phyloP scores from a whole-genome alignment of 2,888 invertebrate genomes.

The Aphidoletes aphidimyza region DNA sequence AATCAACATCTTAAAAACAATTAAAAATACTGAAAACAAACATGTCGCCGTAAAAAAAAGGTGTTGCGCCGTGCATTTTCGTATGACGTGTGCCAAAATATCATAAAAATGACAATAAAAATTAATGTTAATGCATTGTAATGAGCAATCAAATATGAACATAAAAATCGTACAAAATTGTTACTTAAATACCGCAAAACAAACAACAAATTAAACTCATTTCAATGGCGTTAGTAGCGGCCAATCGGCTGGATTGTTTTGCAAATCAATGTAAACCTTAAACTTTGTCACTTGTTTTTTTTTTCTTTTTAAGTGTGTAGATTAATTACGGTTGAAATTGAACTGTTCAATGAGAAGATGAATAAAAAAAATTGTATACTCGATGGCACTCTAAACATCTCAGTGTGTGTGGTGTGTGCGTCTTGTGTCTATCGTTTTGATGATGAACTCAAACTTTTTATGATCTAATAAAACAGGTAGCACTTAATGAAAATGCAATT shows the following conservation, averaged over 20 bases:
- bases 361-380: neutral
- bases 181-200: constrained; percentile 36
- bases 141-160: constrained; percentile 39
- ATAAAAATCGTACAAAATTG: constrained; percentile 19
- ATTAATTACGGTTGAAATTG: constrained; percentile 1
- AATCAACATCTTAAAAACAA: neutral
- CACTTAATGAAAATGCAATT: constrained; percentile 49
- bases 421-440: neutral
- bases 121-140: constrained; percentile 46
- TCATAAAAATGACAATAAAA: constrained; percentile 23
- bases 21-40: neutral
- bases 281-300: constrained; percentile 1
- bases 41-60: no score
- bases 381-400: neutral
- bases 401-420: neutral
- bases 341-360: neutral
- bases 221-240: neutral
- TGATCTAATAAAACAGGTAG: constrained; percentile 50
- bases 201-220: constrained; percentile 28
- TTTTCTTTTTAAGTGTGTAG: no score
- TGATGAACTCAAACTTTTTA: constrained; percentile 9
- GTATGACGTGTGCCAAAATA: neutral
- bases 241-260: no score
- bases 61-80: neutral
- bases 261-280: no score